These are phyloP conservation scores for Barbus barbus DNA, from an alignment of 2,113 vertebrate genomes.

Conservation along the genomic window DNA sequence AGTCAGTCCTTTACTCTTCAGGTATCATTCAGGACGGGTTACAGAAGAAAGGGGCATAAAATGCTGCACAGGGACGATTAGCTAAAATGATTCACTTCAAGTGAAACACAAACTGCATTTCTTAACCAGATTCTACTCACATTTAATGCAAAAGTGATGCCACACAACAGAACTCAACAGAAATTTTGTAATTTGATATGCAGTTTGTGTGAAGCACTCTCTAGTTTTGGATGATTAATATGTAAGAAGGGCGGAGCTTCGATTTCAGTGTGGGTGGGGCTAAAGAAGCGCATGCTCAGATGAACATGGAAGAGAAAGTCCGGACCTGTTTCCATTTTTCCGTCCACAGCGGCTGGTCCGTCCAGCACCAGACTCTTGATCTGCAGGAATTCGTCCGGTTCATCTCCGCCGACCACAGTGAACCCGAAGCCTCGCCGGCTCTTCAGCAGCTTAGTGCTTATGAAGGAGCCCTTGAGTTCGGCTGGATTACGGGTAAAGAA, in stretches of 20 bases:
- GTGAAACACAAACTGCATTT: too few species aligned
- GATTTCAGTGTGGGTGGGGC: neutral
- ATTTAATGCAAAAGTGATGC: neutral
- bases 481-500: constrained; percentile 98
- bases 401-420: constrained; percentile 95
- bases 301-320: neutral
- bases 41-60: neutral
- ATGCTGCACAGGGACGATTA: neutral
- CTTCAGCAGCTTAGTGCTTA: constrained; percentile 96
- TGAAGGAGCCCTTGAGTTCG: constrained; percentile 96
- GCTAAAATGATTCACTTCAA: too few species aligned
- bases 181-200: neutral
- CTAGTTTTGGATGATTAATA: too few species aligned
- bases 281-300: neutral
- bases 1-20: neutral
- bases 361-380: constrained; percentile 98
- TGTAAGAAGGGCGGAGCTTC: neutral
- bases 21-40: neutral
- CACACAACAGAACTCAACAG: neutral
- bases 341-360: constrained; percentile 91
- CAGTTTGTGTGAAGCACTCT: neutral
- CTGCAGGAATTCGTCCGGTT: constrained; percentile 97
- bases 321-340: constrained; percentile 98
- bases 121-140: neutral
- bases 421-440: constrained; percentile 96